Conservation (phyloP, 2,888 invertebrate genomes). For the Papilio demoleus region DNA sequence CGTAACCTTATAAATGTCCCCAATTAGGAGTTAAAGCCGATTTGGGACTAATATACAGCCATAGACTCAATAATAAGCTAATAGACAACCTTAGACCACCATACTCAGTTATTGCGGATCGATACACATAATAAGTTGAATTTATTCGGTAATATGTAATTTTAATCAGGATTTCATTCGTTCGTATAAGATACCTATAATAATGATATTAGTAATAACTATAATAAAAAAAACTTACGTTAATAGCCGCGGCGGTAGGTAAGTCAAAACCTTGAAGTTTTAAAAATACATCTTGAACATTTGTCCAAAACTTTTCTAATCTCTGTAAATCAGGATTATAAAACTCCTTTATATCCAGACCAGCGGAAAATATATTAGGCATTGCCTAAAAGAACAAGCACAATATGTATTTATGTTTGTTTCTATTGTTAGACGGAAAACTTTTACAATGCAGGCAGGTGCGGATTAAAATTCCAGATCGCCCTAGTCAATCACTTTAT, state of each 20-base stretch:
- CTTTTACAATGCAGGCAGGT: too few species aligned
- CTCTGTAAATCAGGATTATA: conserved; percentile 86
- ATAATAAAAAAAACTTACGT: conserved; percentile 73
- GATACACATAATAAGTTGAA: too few species aligned
- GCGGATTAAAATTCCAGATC: too few species aligned
- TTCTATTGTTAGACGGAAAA: too few species aligned
- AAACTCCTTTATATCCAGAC: conserved; percentile 90
- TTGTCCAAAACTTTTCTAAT: conserved; percentile 85
- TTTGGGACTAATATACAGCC: too few species aligned
- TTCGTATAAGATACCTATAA: not conserved
- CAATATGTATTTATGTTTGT: too few species aligned
- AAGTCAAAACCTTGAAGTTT: conserved; percentile 85
- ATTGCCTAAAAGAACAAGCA: conserved; percentile 68
- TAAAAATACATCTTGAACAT: conserved; percentile 88
- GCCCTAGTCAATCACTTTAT: too few species aligned
- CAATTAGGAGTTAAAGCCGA: too few species aligned
- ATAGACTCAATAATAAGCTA: too few species aligned
- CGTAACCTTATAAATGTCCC: too few species aligned
- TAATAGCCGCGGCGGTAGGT: conserved; percentile 88
- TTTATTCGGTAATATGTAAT: not conserved
- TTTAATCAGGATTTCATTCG: not conserved
- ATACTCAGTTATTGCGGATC: too few species aligned
- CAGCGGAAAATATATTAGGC: conserved; percentile 87
- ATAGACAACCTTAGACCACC: too few species aligned
- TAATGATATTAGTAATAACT: not conserved